Evolutionary conservation across 2,797 vertebrate species (phyloP), one percentile per base, ranked within the genome.

Genomic region (Chaunax sp.): DNA sequence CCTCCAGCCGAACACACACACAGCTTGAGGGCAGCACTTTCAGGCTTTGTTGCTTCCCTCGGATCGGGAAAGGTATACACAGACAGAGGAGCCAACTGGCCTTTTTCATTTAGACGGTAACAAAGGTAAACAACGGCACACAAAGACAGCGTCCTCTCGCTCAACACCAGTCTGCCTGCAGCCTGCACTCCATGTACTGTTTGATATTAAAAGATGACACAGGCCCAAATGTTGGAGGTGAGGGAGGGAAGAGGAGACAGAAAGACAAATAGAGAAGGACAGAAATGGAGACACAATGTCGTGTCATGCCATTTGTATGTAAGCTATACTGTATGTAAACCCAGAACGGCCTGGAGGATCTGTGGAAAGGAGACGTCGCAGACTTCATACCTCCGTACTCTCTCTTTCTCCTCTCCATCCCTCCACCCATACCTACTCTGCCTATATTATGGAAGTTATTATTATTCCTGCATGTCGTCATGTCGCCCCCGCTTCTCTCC

Each of bases 391-490:
- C 76, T 57, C 58, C 18, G 35, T 63, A 49, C 52, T 55, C 38
- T 37, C 23, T 44, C 38, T 7, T 5, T 15, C 22, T n/a, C 19
- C 19, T 25, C 52, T 53, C 49, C 69, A 46, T 83, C 80, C 71
- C 64, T 87, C 82, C 80, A 64, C 85, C 87, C 83, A 65, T 78
- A 81, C 83, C 77, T 82, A 72, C 77, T 86, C 79, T 86, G 82
- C 83, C 77, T 87, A 78, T 82, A 89, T 90, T 86, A 88, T 87
- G 72, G 86, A 84, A 86, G 87, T 89, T 91, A 89, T 91, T 92
- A 90, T 91, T 88, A 89, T 91, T 90, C 86, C 88, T 71, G 75
- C 84, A 82, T 92, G 89, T 90, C 87, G 86, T 91, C 89, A 91
- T 88, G 82, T 87, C 83, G 77, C 89, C 90, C 84, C 88, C 85